phyloP scores from a whole-genome alignment of 2,888 invertebrate genomes.

The Eupithecia abbreviata region DNA sequence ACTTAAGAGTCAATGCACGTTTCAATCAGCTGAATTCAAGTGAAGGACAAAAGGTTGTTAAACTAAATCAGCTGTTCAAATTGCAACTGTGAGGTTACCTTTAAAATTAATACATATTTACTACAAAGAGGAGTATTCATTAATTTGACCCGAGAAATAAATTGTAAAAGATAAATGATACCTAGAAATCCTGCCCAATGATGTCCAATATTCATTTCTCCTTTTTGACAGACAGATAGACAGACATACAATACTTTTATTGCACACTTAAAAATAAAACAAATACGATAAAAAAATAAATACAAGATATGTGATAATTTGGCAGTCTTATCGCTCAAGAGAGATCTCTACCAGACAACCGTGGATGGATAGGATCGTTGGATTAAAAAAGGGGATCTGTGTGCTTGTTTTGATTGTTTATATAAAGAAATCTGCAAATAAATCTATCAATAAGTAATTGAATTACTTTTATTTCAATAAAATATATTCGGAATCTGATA shows the following conservation, averaged over 20 bases:
- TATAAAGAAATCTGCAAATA: background rate
- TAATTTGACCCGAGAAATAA: background rate
- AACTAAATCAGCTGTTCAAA: conserved; percentile 30
- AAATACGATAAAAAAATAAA: too few relatives aligned
- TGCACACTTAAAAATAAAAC: too few relatives aligned
- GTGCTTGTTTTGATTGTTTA: background rate
- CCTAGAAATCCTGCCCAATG: background rate
- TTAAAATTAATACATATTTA: background rate
- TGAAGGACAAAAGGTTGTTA: conserved; percentile 28
- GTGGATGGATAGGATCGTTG: too few relatives aligned
- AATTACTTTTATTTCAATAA: background rate
- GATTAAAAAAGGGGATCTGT: too few relatives aligned
- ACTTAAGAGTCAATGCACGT: conserved; percentile 18
- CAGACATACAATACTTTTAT: too few relatives aligned
- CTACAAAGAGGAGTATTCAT: background rate
- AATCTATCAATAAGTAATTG: background rate
- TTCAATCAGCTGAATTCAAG: conserved; percentile 18
- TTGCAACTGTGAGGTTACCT: conserved; percentile 13
- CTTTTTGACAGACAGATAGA: background rate
- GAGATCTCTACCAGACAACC: too few relatives aligned
- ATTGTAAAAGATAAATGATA: background rate
- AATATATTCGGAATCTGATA: background rate
- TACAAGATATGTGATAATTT: too few relatives aligned
- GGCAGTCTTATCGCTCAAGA: too few relatives aligned
- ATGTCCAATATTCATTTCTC: background rate